phyloP scores from a whole-genome alignment of 2,888 invertebrate genomes.

The Coleophora flavipennella region DNA sequence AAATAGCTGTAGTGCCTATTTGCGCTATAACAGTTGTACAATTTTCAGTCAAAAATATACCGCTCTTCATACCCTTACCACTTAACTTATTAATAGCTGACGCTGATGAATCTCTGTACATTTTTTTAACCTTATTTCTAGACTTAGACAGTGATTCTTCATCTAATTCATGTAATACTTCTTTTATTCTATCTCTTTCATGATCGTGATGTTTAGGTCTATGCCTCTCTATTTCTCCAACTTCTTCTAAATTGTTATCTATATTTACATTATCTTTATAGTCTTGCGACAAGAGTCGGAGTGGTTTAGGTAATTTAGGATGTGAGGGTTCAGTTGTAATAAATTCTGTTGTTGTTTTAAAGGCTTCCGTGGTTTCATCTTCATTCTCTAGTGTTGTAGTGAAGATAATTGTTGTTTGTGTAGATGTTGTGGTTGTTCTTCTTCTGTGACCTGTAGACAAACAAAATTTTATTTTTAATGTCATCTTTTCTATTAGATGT shows the following conservation, averaged over 20 bases:
- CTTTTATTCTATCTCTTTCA: conserved; percentile 32
- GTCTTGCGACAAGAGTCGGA: conserved; percentile 37
- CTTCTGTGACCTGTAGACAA: conserved; percentile 52
- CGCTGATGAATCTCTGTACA: conserved; percentile 62
- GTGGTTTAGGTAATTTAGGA: conserved; percentile 53
- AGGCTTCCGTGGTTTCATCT: conserved; percentile 36
- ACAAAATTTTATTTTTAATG: neutral
- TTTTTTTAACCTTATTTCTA: conserved; percentile 61
- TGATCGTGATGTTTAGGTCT: conserved; percentile 31
- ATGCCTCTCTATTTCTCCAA: conserved; percentile 49
- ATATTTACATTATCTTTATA: conserved; percentile 13
- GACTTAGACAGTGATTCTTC: conserved; percentile 44
- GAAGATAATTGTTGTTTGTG: conserved; percentile 37
- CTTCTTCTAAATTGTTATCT: conserved; percentile 49
- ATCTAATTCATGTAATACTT: conserved; percentile 43
- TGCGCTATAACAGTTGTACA: conserved; percentile 76
- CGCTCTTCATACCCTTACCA: conserved; percentile 46
- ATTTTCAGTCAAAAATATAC: conserved; percentile 74
- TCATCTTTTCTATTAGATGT: neutral
- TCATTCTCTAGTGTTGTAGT: conserved; percentile 35
- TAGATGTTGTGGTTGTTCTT: conserved; percentile 57
- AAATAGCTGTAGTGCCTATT: conserved; percentile 74
- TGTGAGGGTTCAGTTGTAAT: conserved; percentile 32
- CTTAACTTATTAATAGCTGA: conserved; percentile 57
- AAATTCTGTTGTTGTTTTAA: conserved; percentile 35